Conservation (phyloP, 1,140 invertebrate genomes). For the Fopius arisanus region DNA sequence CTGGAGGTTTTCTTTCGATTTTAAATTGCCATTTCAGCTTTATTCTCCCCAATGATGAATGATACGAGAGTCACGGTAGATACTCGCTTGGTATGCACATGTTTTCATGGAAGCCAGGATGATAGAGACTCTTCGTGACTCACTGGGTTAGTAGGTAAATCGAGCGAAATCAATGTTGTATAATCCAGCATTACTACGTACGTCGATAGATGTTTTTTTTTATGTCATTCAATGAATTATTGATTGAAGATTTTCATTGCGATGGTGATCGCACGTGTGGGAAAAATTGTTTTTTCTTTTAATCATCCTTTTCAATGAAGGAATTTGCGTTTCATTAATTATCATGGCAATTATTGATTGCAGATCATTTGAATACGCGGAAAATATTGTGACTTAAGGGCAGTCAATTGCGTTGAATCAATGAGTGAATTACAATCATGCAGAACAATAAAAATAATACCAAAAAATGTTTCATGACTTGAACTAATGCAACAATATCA, state of each 20-base stretch:
- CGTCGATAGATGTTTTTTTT: background rate
- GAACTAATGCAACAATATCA: background rate
- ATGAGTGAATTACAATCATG: too few relatives aligned
- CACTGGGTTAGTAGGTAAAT: conserved; percentile 9
- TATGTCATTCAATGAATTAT: background rate
- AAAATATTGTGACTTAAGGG: too few relatives aligned
- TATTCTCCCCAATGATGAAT: background rate
- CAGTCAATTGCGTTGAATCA: too few relatives aligned
- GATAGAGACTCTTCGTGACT: background rate
- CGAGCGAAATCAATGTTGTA: conserved; percentile 3
- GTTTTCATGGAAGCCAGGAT: background rate
- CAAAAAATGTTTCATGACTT: background rate
- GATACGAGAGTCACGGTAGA: background rate
- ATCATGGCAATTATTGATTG: too few relatives aligned
- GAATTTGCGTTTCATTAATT: background rate
- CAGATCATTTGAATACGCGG: too few relatives aligned
- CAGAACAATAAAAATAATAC: background rate
- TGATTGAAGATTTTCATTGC: background rate
- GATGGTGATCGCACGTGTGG: background rate
- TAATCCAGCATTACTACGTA: background rate
- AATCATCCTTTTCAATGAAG: background rate
- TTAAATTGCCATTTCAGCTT: background rate
- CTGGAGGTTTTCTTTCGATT: background rate
- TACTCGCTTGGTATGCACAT: background rate
- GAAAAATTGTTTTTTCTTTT: background rate